A percentile compares a stretch with the other conserved stretches of the same genome.
Evolutionary conservation across 2,888 invertebrate genomes (phyloP).

Genomic region (Perizoma affinitatum): DNA sequence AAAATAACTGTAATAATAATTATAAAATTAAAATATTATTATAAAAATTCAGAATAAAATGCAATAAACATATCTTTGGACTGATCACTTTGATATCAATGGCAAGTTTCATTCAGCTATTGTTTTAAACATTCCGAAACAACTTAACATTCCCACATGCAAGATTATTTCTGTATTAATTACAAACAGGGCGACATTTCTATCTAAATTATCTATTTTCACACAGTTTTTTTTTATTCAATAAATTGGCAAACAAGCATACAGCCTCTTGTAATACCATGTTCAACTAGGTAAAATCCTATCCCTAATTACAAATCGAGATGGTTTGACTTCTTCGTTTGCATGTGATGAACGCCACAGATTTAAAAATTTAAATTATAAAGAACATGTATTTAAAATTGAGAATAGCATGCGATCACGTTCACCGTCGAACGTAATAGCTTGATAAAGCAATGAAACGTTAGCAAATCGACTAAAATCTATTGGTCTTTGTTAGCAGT

Average conservation of each 20-base stretch:
- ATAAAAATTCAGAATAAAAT: conserved; percentile 55
- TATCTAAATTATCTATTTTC: conserved; percentile 3
- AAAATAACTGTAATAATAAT: conserved; percentile 13
- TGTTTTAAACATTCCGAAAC: conserved; percentile 17
- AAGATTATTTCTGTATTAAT: conserved; percentile 7
- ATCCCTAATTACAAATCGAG: too few relatives aligned
- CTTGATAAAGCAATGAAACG: too few relatives aligned
- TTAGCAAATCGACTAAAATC: too few relatives aligned
- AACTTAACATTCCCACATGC: conserved; percentile 11
- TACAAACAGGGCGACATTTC: conserved; percentile 2
- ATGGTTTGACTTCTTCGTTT: too few relatives aligned
- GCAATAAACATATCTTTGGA: conserved; percentile 68
- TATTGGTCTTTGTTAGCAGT: too few relatives aligned
- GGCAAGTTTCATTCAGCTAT: conserved; percentile 56
- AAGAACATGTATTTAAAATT: neutral
- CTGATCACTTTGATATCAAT: conserved; percentile 66
- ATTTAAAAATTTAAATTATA: too few relatives aligned
- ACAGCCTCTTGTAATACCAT: too few relatives aligned
- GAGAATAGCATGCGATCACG: too few relatives aligned
- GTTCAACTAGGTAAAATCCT: too few relatives aligned
- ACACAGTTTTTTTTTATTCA: neutral
- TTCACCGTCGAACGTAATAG: too few relatives aligned
- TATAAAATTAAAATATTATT: conserved; percentile 35
- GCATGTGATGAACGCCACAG: too few relatives aligned
- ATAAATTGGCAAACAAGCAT: too few relatives aligned